phyloP scores from a whole-genome alignment of 2,113 vertebrate genomes.

The Amphiprion ocellaris region DNA sequence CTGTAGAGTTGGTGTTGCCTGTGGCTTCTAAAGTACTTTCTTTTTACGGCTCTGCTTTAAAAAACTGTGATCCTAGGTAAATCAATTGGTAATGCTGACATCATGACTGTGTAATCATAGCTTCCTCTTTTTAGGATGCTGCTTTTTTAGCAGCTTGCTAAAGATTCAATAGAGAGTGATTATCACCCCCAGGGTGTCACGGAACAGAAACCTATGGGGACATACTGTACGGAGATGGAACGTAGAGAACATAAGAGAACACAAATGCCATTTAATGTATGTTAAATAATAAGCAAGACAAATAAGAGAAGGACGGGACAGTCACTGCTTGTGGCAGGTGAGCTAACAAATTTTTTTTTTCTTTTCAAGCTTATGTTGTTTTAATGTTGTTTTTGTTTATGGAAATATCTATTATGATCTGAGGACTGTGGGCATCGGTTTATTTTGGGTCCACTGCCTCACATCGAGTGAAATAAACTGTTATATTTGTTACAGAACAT shows the following conservation, averaged over 20 bases:
- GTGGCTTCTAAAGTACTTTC: not conserved
- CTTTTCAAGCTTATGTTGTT: not conserved
- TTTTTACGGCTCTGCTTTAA: too few species aligned
- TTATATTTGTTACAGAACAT: too few species aligned
- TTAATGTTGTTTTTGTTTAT: not conserved
- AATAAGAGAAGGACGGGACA: not conserved
- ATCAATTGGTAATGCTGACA: not conserved
- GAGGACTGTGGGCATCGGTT: not conserved
- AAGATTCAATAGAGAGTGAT: not conserved
- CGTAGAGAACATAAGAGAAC: not conserved
- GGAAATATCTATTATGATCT: not conserved
- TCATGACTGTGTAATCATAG: not conserved
- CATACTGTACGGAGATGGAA: not conserved
- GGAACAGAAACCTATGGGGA: not conserved
- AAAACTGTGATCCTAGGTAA: not conserved
- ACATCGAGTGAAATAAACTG: not conserved
- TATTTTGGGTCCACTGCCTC: too few species aligned
- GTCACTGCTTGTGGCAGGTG: not conserved
- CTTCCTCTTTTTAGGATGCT: not conserved
- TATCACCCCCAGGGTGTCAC: not conserved
- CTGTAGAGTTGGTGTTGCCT: not conserved
- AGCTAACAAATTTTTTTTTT: not conserved
- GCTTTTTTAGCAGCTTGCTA: slow-evolving; percentile 14
- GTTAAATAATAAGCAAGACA: not conserved
- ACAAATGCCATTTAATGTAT: not conserved